phyloP scores from a whole-genome alignment of 2,113 vertebrate genomes.

The Megaptera novaeangliae region DNA sequence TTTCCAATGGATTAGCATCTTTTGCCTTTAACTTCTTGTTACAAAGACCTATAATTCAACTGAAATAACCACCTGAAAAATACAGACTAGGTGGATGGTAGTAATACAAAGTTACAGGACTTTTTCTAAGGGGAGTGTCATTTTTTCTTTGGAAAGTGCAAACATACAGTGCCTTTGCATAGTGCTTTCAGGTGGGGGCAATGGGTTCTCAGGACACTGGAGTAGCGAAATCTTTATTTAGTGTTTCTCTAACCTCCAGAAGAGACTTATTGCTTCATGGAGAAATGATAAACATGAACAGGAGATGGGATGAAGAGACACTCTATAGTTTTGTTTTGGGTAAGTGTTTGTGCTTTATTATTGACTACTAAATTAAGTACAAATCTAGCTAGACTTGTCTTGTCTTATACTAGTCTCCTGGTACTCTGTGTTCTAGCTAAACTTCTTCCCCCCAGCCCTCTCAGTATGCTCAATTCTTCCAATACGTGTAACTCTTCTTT shows the following conservation, averaged over 20 bases:
- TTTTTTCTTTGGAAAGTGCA: neutral
- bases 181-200: neutral
- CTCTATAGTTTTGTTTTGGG: neutral
- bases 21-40: neutral
- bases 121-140: neutral
- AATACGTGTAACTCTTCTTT: neutral
- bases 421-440: neutral
- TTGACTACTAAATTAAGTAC: neutral
- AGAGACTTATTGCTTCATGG: neutral
- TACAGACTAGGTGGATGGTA: neutral
- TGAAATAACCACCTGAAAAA: conserved; percentile 18
- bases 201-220: neutral
- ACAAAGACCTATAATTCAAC: neutral
- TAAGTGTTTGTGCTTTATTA: neutral
- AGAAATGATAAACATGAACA: neutral
- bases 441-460: neutral
- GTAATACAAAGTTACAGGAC: neutral
- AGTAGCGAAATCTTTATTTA: neutral
- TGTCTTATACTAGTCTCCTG: neutral
- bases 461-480: neutral
- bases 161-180: neutral
- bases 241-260: neutral
- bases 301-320: neutral
- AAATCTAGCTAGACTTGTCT: neutral
- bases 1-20: neutral